Evolutionary conservation across 2,797 vertebrate species (phyloP).

Genomic region (Scolopax rusticola): DNA sequence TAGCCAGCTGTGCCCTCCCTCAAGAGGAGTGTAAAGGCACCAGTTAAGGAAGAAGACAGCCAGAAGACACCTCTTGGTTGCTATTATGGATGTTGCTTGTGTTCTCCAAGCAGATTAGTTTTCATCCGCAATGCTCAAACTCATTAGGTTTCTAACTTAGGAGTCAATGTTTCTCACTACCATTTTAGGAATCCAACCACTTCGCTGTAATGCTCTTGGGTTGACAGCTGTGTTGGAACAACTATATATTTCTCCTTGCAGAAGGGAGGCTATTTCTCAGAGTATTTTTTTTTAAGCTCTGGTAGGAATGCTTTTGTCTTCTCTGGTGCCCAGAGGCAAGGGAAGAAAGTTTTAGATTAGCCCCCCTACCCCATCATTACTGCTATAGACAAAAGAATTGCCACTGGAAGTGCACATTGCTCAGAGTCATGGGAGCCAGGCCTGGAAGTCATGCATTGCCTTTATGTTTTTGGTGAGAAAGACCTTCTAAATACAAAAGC

Average conservation of each 20-base stretch:
- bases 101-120: background rate
- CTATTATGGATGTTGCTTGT: background rate
- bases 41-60: background rate
- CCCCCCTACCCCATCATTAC: background rate
- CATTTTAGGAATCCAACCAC: constrained; percentile 11
- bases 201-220: background rate
- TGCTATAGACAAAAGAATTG: background rate
- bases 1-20: background rate
- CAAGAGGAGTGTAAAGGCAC: background rate
- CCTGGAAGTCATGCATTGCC: background rate
- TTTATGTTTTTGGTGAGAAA: background rate
- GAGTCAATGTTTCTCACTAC: background rate
- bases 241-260: background rate
- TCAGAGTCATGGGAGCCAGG: background rate
- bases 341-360: background rate
- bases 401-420: background rate
- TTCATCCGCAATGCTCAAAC: background rate
- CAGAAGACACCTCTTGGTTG: background rate
- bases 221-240: constrained; percentile 20
- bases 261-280: background rate
- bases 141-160: background rate
- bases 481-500: background rate
- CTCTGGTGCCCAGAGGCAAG: background rate
- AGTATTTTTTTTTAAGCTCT: background rate
- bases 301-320: constrained; percentile 1